Percentiles rank a stretch among this genome's conserved stretches.
Evolutionary conservation across 1,140 invertebrate species (phyloP).

Genomic region (Penaeus chinensis): DNA sequence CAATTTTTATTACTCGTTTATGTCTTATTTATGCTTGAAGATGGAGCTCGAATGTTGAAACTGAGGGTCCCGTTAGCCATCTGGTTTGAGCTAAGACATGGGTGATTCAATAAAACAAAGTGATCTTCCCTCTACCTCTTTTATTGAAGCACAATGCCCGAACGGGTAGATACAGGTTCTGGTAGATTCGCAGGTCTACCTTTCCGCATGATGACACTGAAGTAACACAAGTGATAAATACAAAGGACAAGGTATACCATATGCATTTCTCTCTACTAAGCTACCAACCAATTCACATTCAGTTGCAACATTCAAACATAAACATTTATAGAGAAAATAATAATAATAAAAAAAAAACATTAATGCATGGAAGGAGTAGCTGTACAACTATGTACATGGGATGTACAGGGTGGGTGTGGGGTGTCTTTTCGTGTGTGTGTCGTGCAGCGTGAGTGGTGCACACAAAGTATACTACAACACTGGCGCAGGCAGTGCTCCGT

Average conservation of each 20-base stretch:
- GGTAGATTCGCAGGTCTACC: constrained; percentile 27
- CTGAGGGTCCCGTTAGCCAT: constrained; percentile 2
- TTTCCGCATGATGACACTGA: constrained; percentile 10
- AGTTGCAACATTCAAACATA: constrained; percentile 40
- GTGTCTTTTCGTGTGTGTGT: constrained; percentile 15
- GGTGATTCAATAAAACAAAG: constrained; percentile 42
- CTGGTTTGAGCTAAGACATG: neutral
- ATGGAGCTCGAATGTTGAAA: constrained; percentile 7
- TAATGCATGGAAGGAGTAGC: constrained; percentile 41
- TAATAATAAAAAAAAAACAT: constrained; percentile 19
- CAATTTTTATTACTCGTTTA: neutral
- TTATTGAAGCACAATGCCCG: constrained; percentile 58
- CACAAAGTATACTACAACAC: constrained; percentile 46
- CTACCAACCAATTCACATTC: constrained; percentile 45
- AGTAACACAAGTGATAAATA: constrained; percentile 49
- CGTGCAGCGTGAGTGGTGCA: constrained; percentile 55
- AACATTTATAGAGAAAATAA: constrained; percentile 28
- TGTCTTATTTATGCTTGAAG: constrained; percentile 45
- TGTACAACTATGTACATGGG: constrained; percentile 56
- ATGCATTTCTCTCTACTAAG: constrained; percentile 46
- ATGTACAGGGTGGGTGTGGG: constrained; percentile 28
- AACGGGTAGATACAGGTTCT: constrained; percentile 39
- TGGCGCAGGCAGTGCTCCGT: constrained; percentile 56
- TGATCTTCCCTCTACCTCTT: constrained; percentile 54
- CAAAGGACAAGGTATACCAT: constrained; percentile 39